Evolutionary conservation across 1,140 invertebrate genomes (phyloP).

Genomic region (Drosophila yakuba): DNA sequence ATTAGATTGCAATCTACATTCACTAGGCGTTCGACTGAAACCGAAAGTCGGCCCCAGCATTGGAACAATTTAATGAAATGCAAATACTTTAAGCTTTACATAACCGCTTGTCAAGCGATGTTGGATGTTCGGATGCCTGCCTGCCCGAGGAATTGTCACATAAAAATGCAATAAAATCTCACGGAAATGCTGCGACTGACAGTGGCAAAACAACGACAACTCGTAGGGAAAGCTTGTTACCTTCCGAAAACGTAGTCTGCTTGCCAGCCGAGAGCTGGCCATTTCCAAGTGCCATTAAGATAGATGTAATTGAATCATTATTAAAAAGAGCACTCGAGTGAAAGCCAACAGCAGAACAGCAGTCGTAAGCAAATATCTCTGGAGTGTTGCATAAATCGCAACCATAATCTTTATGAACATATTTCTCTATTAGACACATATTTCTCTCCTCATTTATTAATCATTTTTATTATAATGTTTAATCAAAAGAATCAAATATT

Average conservation of each 20-base stretch:
- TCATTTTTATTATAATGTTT: no score
- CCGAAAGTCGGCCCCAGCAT: constrained; percentile 57
- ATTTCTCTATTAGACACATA: no score
- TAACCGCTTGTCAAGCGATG: constrained; percentile 39
- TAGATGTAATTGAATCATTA: constrained; percentile 72
- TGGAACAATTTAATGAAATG: constrained; percentile 39
- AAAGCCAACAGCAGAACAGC: constrained; percentile 46
- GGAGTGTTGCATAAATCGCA: constrained; percentile 23
- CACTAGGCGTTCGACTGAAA: constrained; percentile 58
- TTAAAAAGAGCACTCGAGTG: constrained; percentile 52
- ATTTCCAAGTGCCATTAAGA: constrained; percentile 72
- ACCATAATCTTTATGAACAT: not conserved
- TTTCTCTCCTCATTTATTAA: no score
- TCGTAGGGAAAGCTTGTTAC: constrained; percentile 76
- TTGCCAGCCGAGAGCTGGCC: constrained; percentile 40
- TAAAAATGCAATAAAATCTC: constrained; percentile 81
- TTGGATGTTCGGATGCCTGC: constrained; percentile 19
- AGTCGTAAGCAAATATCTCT: constrained; percentile 1
- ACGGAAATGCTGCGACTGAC: constrained; percentile 59
- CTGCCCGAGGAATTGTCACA: constrained; percentile 67
- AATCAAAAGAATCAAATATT: no score
- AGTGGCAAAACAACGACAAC: constrained; percentile 30
- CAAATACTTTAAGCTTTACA: constrained; percentile 47
- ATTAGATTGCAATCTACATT: constrained; percentile 46
- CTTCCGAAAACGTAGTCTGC: constrained; percentile 66